Base-by-base conservation (phyloP, 1,140 invertebrate species). In the Adelges cooleyi region DNA sequence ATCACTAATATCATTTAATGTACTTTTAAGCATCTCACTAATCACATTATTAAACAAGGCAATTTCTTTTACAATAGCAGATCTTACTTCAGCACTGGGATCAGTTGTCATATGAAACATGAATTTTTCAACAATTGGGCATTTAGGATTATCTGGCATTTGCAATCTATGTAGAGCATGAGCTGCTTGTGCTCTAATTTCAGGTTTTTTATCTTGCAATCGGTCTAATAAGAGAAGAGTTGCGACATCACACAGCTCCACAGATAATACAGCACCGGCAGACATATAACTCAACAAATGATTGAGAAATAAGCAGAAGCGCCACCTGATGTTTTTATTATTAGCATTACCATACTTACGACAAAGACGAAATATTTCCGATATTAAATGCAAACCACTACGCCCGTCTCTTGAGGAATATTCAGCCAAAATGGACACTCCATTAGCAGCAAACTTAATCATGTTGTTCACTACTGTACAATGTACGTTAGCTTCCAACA, bases 51-150 rank as follows among this genome's bases (percentile, higher is more conserved):
- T 29, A 9, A 48, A 48, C 56, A 62, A 29, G 13, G 40, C 56
- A 11, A 62, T 48, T 29, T 11, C 6, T 48, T 62, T 46, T 4
- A 62, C 56, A 46, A 48, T 48, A 8, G 42, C 42, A 46, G 18
- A 20, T 6, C 56, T 46, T 46, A 62, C 56, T 29, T 62, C 56
- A 62, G 10, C 17, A 10, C 25, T 48, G 20, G 56, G 18, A 62
- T 62, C 42, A 48, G 23, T 20, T 29, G 25, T 46, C 56, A 62
- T 33, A 62, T 62, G 56, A 15, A 62, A 62, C 8, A 46, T 29
- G 15, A 62, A 48, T 48, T 48, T 29, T 33, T 48, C 15, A 18
- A 62, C 27, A 29, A 62, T 48, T 10, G 5, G 5, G 22, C 56
- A 62, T 6, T 48, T 48, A 5, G 56, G 5, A 48, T 62, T 22